Evolutionary conservation across 2,113 vertebrate genomes (phyloP), one percentile per base, ranked within the genome.

Genomic region (Jacana jacana): DNA sequence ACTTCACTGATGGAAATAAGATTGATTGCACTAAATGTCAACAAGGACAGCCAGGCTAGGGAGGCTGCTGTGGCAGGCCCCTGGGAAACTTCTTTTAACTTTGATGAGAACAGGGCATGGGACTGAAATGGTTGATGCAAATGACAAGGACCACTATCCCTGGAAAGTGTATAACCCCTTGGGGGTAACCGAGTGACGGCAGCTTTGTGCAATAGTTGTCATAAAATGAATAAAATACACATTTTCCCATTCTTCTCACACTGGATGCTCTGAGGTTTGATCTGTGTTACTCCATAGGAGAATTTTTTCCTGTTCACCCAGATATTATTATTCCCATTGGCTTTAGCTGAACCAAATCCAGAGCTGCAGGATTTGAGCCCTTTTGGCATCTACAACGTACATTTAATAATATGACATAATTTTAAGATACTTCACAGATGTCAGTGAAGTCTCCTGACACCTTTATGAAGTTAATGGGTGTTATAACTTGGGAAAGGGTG

Each of bases 1-100:
- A 54, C 65, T 93, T 91, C 54, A 89, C 30, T 79, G 69, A 61
- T 65, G 44, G 88, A 94, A 96, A 76, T 37, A 90, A 93, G 92
- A 94, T 91, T 86, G 86, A 92, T 94, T 89, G 61, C 82, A 81
- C 82, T 81, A 71, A 90, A 93, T 79, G 80, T 76, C 65, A 81
- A 49, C 39, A 60, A n/a, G 0, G 14, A 83, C 12, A 1, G 33
- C 86, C 58, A 40, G 66, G 48, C 61, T 14, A 61, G 44, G 69
- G 65, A 88, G 39, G 52, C 72, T 94, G 83, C 65, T 1, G 5
- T 69, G 33, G 25, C 60, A 89, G 58, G 37, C 51, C 79, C 23
- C 72, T 68, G 77, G 77, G 87, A 89, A 90, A 95, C 60, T 64
- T 79, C 69, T 94, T 96, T 95, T 86, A 75, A 92, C 65, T 96